Conservation (phyloP, 2,797 vertebrate species). For the Rallus crepitans region DNA sequence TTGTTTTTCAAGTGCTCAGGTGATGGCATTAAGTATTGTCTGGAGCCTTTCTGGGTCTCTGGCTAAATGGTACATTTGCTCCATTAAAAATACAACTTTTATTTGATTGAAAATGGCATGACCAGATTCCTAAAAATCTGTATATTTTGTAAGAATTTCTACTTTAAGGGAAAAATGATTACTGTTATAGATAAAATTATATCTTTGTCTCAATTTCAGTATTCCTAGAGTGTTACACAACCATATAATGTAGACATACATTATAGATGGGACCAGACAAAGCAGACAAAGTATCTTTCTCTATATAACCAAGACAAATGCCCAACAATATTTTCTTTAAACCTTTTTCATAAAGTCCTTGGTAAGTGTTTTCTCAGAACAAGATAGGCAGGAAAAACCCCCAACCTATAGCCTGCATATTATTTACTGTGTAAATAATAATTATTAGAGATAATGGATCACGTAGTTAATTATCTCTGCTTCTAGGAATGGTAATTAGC, state of each 20-base stretch:
- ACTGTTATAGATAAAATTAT: neutral
- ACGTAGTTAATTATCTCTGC: neutral
- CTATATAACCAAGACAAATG: neutral
- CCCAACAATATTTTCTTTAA: neutral
- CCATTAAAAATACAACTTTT: neutral
- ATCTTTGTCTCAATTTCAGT: neutral
- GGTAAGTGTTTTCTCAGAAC: neutral
- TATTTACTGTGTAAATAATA: constrained; percentile 33
- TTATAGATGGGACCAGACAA: neutral
- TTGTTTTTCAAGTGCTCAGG: neutral
- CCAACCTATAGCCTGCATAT: neutral
- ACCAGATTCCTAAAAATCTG: neutral
- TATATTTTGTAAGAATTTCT: neutral
- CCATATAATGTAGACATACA: neutral
- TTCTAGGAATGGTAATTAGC: constrained; percentile 16
- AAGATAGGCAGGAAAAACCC: neutral
- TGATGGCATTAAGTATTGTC: neutral
- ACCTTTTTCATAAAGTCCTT: neutral
- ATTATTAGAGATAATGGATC: constrained; percentile 7
- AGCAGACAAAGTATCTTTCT: neutral
- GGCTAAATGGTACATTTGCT: neutral
- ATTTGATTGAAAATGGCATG: neutral
- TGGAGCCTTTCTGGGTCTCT: neutral
- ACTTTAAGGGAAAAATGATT: neutral
- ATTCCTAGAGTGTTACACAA: neutral